These are phyloP conservation scores for Quiscalus mexicanus DNA, from an alignment of 2,113 vertebrate species.

Conservation along the genomic window DNA sequence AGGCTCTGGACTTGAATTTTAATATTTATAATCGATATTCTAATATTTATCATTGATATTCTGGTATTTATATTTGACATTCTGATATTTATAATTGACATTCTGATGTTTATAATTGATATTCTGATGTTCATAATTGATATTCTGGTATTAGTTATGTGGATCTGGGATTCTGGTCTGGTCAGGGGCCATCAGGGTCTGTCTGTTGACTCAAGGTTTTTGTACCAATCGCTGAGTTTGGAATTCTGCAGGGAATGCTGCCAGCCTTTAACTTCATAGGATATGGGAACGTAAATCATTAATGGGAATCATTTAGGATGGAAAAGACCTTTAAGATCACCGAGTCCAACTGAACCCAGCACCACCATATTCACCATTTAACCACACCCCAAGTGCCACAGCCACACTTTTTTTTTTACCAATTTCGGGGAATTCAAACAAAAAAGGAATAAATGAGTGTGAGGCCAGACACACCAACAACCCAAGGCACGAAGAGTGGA, in stretches of 20 bases:
- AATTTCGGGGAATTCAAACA: background rate
- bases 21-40: background rate
- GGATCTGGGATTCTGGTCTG: background rate
- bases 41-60: background rate
- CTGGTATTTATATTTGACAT: background rate
- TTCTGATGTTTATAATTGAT: background rate
- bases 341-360: background rate
- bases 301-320: background rate
- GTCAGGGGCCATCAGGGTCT: background rate
- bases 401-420: background rate
- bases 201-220: background rate
- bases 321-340: background rate
- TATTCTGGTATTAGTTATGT: background rate
- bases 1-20: background rate
- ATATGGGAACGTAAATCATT: background rate
- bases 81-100: background rate
- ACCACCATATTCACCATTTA: background rate
- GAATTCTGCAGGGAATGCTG: background rate
- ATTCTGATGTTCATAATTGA: background rate
- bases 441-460: fast-evolving
- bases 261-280: background rate
- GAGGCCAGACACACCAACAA: background rate
- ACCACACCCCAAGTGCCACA: background rate
- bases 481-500: background rate
- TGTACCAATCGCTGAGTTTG: background rate